A percentile compares a stretch with the other conserved stretches of the same genome.
Conservation (phyloP, 2,888 invertebrate species). For the Isoperla grammatica region DNA sequence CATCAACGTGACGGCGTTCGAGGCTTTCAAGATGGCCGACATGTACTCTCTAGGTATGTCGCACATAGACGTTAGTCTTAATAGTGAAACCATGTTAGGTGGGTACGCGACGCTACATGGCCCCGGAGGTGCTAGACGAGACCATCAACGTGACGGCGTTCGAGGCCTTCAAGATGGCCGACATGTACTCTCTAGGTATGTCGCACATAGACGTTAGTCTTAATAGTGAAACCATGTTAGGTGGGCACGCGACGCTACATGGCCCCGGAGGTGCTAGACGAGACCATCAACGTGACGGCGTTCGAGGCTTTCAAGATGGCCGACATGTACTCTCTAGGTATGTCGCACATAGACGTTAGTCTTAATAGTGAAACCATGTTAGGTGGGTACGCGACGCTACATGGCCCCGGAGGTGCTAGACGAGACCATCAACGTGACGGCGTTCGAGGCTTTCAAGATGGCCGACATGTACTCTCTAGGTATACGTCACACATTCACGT, state of each 20-base stretch:
- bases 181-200: constrained; percentile 86
- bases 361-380: too few relatives aligned
- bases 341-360: too few relatives aligned
- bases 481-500: too few relatives aligned
- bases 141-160: constrained; percentile 62
- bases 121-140: constrained; percentile 83
- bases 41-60: constrained; percentile 87
- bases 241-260: constrained; percentile 87
- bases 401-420: constrained; percentile 91
- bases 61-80: too few relatives aligned
- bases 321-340: constrained; percentile 88
- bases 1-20: constrained; percentile 63
- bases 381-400: constrained; percentile 83
- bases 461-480: constrained; percentile 89
- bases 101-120: constrained; percentile 86
- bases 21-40: constrained; percentile 85
- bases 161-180: constrained; percentile 85
- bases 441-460: constrained; percentile 81
- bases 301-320: constrained; percentile 86
- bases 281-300: constrained; percentile 58
- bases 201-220: too few relatives aligned
- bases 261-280: constrained; percentile 86
- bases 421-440: constrained; percentile 59
- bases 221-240: too few relatives aligned
- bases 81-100: too few relatives aligned